Conservation (phyloP, 2,113 vertebrate species). For the Ptychochromis oligacanthus region DNA sequence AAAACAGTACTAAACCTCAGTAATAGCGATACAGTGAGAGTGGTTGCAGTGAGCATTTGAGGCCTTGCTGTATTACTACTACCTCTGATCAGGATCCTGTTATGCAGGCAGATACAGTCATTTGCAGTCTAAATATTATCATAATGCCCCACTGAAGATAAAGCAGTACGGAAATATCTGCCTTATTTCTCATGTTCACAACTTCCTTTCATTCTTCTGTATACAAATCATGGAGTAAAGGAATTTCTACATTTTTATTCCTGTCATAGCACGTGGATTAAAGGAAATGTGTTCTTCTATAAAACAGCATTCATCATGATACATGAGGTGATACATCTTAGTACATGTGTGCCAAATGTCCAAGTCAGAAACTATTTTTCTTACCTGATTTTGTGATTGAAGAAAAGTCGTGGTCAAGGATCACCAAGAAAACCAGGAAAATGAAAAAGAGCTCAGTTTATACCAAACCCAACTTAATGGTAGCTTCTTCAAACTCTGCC, state of each 20-base stretch:
- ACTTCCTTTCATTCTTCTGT: slow-evolving; percentile 32
- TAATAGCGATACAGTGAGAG: slow-evolving; percentile 27
- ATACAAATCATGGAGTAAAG: slow-evolving; percentile 24
- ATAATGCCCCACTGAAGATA: slow-evolving; percentile 19
- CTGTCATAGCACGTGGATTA: slow-evolving; percentile 4
- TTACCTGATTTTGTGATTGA: slow-evolving; percentile 45
- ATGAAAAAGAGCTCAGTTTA: slow-evolving; percentile 5
- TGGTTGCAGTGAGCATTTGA: not conserved
- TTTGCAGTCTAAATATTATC: slow-evolving; percentile 46
- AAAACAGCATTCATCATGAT: slow-evolving; percentile 12
- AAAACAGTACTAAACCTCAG: slow-evolving; percentile 36
- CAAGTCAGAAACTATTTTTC: slow-evolving; percentile 12
- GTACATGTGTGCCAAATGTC: not conserved
- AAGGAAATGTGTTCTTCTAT: not conserved
- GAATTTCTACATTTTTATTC: slow-evolving; percentile 19
- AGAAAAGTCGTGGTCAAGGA: not conserved
- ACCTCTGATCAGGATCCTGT: slow-evolving; percentile 34
- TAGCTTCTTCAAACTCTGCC: not conserved
- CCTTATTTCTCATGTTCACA: slow-evolving; percentile 34
- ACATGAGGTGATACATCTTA: too few species aligned
- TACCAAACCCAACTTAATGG: not conserved
- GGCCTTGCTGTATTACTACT: not conserved
- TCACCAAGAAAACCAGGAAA: slow-evolving; percentile 1
- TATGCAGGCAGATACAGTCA: slow-evolving; percentile 28
- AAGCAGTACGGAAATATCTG: slow-evolving; percentile 36